phyloP scores from a whole-genome alignment of 1,140 invertebrate genomes.

The Drosophila obscura region DNA sequence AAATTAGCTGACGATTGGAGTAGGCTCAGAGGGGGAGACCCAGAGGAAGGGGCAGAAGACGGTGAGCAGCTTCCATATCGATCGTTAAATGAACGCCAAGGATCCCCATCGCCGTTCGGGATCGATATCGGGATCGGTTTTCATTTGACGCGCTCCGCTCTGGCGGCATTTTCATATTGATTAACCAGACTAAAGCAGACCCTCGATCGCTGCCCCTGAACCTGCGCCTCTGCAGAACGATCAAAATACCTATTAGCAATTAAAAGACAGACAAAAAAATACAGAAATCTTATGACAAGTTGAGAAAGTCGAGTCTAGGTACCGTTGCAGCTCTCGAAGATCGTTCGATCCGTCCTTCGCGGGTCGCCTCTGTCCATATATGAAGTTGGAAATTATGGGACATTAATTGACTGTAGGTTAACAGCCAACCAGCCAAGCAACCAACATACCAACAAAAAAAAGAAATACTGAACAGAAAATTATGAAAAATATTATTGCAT shows the following conservation, averaged over 20 bases:
- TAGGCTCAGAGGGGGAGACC: not conserved
- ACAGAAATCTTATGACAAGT: slow-evolving; percentile 66
- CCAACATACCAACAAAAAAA: slow-evolving; percentile 18
- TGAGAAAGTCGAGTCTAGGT: slow-evolving; percentile 43
- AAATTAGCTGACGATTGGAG: slow-evolving; percentile 74
- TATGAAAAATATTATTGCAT: slow-evolving; percentile 82
- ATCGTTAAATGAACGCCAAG: slow-evolving; percentile 77
- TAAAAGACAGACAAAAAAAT: slow-evolving; percentile 47
- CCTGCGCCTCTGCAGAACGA: slow-evolving; percentile 28
- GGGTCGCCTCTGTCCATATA: slow-evolving; percentile 19
- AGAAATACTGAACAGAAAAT: slow-evolving; percentile 54
- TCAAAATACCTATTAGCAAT: slow-evolving; percentile 81
- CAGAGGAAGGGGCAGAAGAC: slow-evolving; percentile 1
- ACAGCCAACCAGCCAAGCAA: slow-evolving; percentile 7
- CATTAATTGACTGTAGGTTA: slow-evolving; percentile 77
- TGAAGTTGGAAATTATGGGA: slow-evolving; percentile 69
- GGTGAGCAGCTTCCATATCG: slow-evolving; percentile 18
- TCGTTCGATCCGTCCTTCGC: slow-evolving; percentile 24
- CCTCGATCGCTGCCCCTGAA: slow-evolving; percentile 15
- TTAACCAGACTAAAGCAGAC: slow-evolving; percentile 34
- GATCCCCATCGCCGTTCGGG: slow-evolving; percentile 35
- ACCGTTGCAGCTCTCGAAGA: slow-evolving; percentile 24
- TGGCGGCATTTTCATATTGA: slow-evolving; percentile 61
- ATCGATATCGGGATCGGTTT: slow-evolving; percentile 64
- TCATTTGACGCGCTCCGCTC: slow-evolving; percentile 71